Base-by-base conservation (phyloP, 2,797 vertebrate species). In the Melopsittacus undulatus region DNA sequence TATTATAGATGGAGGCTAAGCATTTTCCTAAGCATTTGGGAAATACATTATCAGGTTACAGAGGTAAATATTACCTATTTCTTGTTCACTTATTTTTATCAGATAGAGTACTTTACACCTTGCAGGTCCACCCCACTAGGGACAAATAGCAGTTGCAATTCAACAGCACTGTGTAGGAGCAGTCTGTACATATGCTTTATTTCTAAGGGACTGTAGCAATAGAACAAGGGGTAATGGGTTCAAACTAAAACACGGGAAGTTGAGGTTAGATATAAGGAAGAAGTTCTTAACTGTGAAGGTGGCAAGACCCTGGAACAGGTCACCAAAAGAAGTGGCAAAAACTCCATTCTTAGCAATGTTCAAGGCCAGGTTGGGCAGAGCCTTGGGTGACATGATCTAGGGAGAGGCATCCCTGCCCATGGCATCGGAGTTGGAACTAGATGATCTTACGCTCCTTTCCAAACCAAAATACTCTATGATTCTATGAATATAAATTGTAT, bases 151-250 rank as follows among this genome's bases (percentile, higher is more conserved):
- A 40, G 5, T 16, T 57, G 43, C 2, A 2, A 14, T 87, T 68
- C 34, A 72, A 42, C 9, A 36, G 7, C 3, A 24, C 10, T 23
- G 4, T 45, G 5, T 49, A 1, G 0, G 3, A 5, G 3, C 1
- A 62, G 17, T 49, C 15, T 42, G 15, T n/a, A 86, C 4, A 21
- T 13, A n/a, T 5, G 5, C 13, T n/a, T 46, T 84, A 21, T 75
- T 83, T 92, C n/a, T 62, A 42, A 56, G 38, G n/a, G n/a, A 57
- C 22, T 34, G 56, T 57, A 57, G 13, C 22, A 34, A 16, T 24
- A 34, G 22, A 34, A 24, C n/a, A 24, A 57, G n/a, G n/a, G n/a
- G n/a, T 57, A 24, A 24, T 34, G n/a, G 14, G 22, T 57, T 57
- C 56, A 34, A 24, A 57, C n/a, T 34, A 57, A 57, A 34, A 15